phyloP scores from a whole-genome alignment of 2,797 vertebrate genomes.

The Phataginus tetradactyla region DNA sequence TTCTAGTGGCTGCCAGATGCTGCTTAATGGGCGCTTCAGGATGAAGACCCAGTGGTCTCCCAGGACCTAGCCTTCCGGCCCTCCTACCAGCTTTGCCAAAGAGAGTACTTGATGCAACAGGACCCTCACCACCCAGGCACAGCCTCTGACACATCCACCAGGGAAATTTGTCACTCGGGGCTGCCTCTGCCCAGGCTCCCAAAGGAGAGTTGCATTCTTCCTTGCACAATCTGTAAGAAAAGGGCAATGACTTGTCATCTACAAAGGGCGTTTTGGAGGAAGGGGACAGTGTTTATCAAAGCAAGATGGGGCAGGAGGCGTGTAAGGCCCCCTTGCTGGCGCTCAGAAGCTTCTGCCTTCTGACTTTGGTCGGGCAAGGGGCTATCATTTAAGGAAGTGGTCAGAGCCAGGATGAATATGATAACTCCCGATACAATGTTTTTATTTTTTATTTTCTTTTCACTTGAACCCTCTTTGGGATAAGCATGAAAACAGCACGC shows the following conservation, averaged over 20 bases:
- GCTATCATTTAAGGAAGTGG: neutral
- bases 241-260: neutral
- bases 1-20: constrained; percentile 53
- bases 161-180: neutral
- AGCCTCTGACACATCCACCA: neutral
- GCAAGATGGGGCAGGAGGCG: neutral
- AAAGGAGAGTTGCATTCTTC: neutral
- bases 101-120: neutral
- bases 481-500: neutral
- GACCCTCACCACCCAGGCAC: neutral
- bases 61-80: neutral
- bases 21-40: neutral
- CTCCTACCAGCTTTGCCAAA: neutral
- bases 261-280: neutral
- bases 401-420: neutral
- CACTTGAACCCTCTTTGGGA: neutral
- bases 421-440: neutral
- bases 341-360: neutral
- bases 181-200: neutral
- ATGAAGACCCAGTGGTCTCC: neutral
- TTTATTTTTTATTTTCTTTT: neutral
- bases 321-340: rapidly evolving
- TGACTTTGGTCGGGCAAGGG: neutral
- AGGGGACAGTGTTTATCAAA: neutral
- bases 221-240: neutral